A percentile compares a stretch with the other conserved stretches of the same genome.
These are phyloP conservation scores for Hyalella azteca DNA, from an alignment of 2,888 invertebrate genomes.

Conservation along the genomic window DNA sequence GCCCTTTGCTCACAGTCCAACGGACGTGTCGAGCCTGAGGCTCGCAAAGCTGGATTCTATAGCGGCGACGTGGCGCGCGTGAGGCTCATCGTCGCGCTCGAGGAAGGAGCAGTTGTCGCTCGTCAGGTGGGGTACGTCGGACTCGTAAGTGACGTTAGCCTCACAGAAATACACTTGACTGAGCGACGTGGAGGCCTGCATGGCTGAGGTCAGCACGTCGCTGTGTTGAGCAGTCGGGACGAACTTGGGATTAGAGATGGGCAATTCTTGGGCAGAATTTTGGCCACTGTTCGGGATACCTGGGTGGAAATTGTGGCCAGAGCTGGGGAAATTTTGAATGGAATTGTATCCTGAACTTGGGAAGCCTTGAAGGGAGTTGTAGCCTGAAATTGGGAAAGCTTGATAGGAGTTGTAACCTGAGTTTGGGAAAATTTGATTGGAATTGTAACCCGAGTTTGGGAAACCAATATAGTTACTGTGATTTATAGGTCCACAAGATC, in stretches of 20 bases:
- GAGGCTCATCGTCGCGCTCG: background rate
- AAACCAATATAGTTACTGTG: too few relatives aligned
- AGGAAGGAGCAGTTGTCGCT: slow-evolving; percentile 8
- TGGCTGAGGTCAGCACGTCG: background rate
- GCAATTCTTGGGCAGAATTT: too few relatives aligned
- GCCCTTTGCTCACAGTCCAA: background rate
- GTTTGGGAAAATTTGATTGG: too few relatives aligned
- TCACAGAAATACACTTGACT: background rate
- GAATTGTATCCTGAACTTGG: too few relatives aligned
- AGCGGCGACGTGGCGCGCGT: background rate
- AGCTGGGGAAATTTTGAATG: too few relatives aligned
- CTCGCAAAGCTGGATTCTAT: background rate
- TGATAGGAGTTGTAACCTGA: too few relatives aligned
- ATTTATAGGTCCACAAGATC: too few relatives aligned
- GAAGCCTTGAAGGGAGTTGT: too few relatives aligned
- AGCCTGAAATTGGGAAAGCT: too few relatives aligned
- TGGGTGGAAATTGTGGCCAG: too few relatives aligned
- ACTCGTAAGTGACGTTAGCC: slow-evolving; percentile 14
- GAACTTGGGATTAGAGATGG: background rate
- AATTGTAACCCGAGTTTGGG: too few relatives aligned
- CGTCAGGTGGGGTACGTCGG: background rate
- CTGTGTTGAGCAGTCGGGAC: background rate
- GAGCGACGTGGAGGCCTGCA: background rate
- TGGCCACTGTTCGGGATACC: too few relatives aligned
- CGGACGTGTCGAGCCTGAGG: background rate